These are phyloP conservation scores for Stomatorhinus walkeri DNA, from an alignment of 2,797 vertebrate genomes.

Conservation along the genomic window DNA sequence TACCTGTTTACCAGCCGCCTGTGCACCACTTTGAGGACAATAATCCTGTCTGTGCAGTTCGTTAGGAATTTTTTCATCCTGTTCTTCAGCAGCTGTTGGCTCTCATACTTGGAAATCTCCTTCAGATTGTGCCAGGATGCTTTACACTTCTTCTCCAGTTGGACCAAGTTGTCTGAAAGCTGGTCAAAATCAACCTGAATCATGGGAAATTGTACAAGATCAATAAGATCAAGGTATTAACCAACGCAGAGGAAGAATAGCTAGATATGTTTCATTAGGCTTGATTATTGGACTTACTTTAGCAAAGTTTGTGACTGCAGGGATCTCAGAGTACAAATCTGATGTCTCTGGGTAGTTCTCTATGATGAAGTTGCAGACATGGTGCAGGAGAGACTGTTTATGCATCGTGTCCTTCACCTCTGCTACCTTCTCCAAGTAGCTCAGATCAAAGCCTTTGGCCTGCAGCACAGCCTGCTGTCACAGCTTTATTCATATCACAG, in stretches of 20 bases:
- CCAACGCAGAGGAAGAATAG: not conserved
- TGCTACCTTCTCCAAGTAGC: constrained; percentile 89
- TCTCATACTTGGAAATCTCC: constrained; percentile 79
- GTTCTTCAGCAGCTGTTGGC: constrained; percentile 68
- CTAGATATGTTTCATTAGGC: too few relatives aligned
- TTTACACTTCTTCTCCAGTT: constrained; percentile 79
- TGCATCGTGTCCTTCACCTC: constrained; percentile 96
- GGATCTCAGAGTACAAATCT: constrained; percentile 86
- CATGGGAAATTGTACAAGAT: not conserved
- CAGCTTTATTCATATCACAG: not conserved
- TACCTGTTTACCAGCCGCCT: constrained; percentile 83
- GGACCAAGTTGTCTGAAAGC: constrained; percentile 76
- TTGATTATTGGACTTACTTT: constrained; percentile 59
- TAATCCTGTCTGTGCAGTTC: constrained; percentile 76
- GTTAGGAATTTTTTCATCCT: constrained; percentile 84
- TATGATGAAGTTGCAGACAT: constrained; percentile 78
- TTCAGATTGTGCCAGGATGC: constrained; percentile 86
- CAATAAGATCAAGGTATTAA: not conserved
- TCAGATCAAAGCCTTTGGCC: constrained; percentile 88
- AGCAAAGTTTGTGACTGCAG: constrained; percentile 78
- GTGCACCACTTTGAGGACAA: constrained; percentile 83
- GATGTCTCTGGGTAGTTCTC: constrained; percentile 80
- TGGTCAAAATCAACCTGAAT: constrained; percentile 87
- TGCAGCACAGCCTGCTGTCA: constrained; percentile 36
- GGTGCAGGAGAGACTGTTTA: constrained; percentile 83